Percentiles rank a stretch among this genome's conserved stretches.
phyloP scores from a whole-genome alignment of 2,113 vertebrate genomes.

The Neolamprologus sp. region DNA sequence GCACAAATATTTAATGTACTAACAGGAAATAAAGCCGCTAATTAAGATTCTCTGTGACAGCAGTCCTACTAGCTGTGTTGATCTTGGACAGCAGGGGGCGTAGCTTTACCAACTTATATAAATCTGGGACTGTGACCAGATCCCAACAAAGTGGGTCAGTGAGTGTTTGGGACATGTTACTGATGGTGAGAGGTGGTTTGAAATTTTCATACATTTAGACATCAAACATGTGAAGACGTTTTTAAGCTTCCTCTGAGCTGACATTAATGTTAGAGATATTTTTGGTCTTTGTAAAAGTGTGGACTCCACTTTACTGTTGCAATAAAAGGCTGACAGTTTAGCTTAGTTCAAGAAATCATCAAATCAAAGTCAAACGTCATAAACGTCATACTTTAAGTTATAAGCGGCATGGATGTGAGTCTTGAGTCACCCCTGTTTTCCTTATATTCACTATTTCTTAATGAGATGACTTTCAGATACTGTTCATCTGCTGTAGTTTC shows the following conservation, averaged over 20 bases:
- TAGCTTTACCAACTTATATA: background rate
- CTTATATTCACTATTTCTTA: background rate
- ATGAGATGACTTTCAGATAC: background rate
- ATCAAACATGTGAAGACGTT: background rate
- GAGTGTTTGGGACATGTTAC: background rate
- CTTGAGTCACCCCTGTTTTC: background rate
- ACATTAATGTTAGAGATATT: background rate
- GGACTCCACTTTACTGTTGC: background rate
- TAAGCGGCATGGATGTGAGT: background rate
- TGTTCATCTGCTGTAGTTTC: background rate
- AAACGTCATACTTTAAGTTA: background rate
- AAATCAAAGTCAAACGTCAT: background rate
- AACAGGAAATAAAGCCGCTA: background rate
- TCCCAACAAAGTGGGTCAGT: background rate
- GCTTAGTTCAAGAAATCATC: background rate
- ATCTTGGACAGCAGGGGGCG: background rate
- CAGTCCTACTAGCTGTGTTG: background rate
- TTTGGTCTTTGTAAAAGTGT: rapidly evolving
- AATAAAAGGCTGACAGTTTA: background rate
- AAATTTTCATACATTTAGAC: background rate
- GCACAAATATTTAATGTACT: background rate
- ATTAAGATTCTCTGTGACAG: background rate
- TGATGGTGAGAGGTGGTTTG: background rate
- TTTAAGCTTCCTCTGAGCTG: background rate
- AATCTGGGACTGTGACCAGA: background rate